Evolutionary conservation across 2,888 invertebrate genomes (phyloP).

Genomic region (Creontiades dilutus): DNA sequence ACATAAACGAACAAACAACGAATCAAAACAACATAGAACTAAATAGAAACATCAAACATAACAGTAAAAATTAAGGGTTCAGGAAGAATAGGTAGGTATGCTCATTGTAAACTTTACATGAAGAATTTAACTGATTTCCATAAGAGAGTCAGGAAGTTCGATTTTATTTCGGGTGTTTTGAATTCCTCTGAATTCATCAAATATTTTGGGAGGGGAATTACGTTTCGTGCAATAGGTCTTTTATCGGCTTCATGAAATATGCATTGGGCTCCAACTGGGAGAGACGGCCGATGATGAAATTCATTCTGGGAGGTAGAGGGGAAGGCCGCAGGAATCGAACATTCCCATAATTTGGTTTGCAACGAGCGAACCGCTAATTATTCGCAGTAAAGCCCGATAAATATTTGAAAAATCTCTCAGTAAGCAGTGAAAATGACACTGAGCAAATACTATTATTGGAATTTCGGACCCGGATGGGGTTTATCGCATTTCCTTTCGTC

Average conservation of each 20-base stretch:
- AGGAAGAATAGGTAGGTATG: not conserved
- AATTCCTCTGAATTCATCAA: not conserved
- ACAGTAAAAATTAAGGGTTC: not conserved
- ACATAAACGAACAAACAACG: not conserved
- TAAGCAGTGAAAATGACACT: no score
- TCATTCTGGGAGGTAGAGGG: not conserved
- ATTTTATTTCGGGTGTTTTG: not conserved
- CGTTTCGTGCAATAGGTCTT: not conserved
- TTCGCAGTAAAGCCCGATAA: no score
- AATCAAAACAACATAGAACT: not conserved
- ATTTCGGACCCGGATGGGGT: no score
- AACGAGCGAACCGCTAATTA: no score
- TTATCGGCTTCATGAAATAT: constrained; percentile 35
- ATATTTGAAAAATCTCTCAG: no score
- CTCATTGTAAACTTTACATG: no score
- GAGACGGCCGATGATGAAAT: not conserved
- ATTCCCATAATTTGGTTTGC: no score
- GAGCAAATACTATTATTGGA: no score
- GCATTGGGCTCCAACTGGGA: not conserved
- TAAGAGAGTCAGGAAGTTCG: not conserved
- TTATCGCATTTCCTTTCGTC: no score
- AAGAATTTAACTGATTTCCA: no score
- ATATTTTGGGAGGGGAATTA: not conserved
- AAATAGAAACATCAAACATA: not conserved
- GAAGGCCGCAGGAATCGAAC: not conserved